phyloP scores from a whole-genome alignment of 2,797 vertebrate species.

The Xiphophorus birchmanni region DNA sequence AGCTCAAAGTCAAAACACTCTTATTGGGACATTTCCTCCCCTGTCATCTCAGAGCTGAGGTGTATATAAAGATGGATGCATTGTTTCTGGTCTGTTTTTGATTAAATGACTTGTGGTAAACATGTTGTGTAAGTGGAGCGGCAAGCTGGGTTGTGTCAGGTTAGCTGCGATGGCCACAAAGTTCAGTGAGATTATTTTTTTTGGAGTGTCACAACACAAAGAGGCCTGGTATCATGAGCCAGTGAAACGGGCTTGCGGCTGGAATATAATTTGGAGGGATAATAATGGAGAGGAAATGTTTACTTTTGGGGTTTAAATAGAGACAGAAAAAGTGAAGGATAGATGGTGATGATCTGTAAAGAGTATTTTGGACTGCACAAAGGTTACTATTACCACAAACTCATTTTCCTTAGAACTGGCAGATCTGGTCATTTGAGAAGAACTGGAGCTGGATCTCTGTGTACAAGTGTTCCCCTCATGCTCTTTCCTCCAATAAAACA shows the following conservation, averaged over 20 bases:
- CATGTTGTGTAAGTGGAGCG: constrained; percentile 65
- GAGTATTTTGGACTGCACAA: constrained; percentile 64
- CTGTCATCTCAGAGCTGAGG: constrained; percentile 55
- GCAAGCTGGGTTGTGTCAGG: constrained; percentile 63
- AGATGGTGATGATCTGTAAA: constrained; percentile 49
- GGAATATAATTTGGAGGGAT: constrained; percentile 73
- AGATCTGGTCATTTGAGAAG: constrained; percentile 50
- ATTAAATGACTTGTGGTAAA: constrained; percentile 65
- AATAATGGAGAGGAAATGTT: constrained; percentile 71
- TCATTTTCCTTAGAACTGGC: constrained; percentile 56
- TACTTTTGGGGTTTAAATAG: constrained; percentile 71
- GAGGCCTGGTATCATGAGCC: constrained; percentile 57
- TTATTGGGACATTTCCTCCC: constrained; percentile 53
- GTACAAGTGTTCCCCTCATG: constrained; percentile 22
- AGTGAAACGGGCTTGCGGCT: constrained; percentile 66
- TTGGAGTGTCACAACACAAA: constrained; percentile 69
- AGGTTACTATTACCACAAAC: constrained; percentile 56
- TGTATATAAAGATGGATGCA: constrained; percentile 61
- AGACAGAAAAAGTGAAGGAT: constrained; percentile 52
- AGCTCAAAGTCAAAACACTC: constrained; percentile 50
- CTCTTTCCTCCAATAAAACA: constrained; percentile 61
- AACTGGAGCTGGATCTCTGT: constrained; percentile 29
- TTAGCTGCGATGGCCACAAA: constrained; percentile 61
- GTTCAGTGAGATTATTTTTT: constrained; percentile 74
- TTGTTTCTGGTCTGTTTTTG: constrained; percentile 60